Evolutionary conservation across 1,140 invertebrate genomes (phyloP).

Genomic region (Drosophila neocordata): DNA sequence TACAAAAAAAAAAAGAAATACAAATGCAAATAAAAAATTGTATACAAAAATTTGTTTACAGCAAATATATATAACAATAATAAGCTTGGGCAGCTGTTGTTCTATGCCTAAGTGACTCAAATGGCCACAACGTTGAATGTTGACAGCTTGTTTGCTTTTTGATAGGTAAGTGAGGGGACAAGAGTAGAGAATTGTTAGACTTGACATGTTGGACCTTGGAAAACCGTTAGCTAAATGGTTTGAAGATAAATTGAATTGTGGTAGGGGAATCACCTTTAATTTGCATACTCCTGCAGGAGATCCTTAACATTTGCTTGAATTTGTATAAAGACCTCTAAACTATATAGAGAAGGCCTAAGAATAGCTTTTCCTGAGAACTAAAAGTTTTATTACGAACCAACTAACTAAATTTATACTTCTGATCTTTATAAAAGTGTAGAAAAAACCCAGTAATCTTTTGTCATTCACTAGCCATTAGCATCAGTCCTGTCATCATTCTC

Average conservation of each 20-base stretch:
- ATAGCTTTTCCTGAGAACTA: no score
- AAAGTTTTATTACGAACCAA: no score
- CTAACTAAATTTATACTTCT: no score
- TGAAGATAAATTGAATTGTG: slow-evolving; percentile 17
- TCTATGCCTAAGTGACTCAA: slow-evolving; percentile 12
- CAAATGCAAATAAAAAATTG: slow-evolving; percentile 26
- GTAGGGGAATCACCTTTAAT: slow-evolving; percentile 19
- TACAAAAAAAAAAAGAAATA: slow-evolving; percentile 13
- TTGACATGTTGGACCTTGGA: slow-evolving; percentile 30
- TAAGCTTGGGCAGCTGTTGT: slow-evolving; percentile 16
- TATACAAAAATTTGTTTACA: slow-evolving; percentile 15
- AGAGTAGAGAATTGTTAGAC: slow-evolving; percentile 7
- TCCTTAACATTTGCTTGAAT: no score
- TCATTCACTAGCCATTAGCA: slow-evolving; percentile 1
- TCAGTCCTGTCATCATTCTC: slow-evolving; percentile 22
- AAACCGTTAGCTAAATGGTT: slow-evolving; percentile 7
- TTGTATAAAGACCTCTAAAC: no score
- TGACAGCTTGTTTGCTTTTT: slow-evolving; percentile 49
- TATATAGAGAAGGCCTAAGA: no score
- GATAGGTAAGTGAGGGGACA: neutral
- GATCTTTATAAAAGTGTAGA: no score
- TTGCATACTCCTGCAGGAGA: neutral
- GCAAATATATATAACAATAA: slow-evolving; percentile 30
- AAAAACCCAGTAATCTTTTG: neutral
- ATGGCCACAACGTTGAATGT: slow-evolving; percentile 32